These are phyloP conservation scores for Cybosia mesomella DNA, from an alignment of 2,888 invertebrate genomes.

Conservation along the genomic window DNA sequence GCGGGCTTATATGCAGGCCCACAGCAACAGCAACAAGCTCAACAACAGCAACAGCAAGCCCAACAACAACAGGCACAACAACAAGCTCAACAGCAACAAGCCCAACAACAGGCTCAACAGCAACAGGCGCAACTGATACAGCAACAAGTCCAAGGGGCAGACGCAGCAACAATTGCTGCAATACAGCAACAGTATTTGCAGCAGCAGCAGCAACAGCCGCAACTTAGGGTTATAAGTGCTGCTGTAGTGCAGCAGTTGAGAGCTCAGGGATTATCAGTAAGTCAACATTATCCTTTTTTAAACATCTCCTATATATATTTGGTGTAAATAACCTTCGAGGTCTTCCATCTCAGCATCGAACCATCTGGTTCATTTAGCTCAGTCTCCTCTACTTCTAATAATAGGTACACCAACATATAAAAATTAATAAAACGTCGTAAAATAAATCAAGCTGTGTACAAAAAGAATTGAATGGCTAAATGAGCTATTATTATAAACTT, in stretches of 20 bases:
- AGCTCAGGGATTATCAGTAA: slow-evolving; percentile 83
- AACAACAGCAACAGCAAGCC: slow-evolving; percentile 60
- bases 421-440: too few species aligned
- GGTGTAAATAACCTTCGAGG: too few species aligned
- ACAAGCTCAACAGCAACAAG: slow-evolving; percentile 52
- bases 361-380: too few species aligned
- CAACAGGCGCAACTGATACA: slow-evolving; percentile 76
- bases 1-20: slow-evolving; percentile 40
- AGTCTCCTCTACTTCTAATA: too few species aligned
- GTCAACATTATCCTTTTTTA: slow-evolving; percentile 37
- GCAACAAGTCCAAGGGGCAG: slow-evolving; percentile 75
- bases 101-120: slow-evolving; percentile 56
- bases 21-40: slow-evolving; percentile 62
- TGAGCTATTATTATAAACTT: too few species aligned
- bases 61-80: slow-evolving; percentile 57
- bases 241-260: slow-evolving; percentile 87
- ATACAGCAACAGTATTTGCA: slow-evolving; percentile 82
- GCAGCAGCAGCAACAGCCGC: slow-evolving; percentile 85
- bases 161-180: slow-evolving; percentile 81
- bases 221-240: slow-evolving; percentile 87
- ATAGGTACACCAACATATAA: too few species aligned
- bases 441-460: too few species aligned
- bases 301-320: too few species aligned
- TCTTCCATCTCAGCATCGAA: too few species aligned
- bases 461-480: too few species aligned